Evolutionary conservation across 1,140 invertebrate species (phyloP).

Genomic region (Diabrotica undecimpunctata): DNA sequence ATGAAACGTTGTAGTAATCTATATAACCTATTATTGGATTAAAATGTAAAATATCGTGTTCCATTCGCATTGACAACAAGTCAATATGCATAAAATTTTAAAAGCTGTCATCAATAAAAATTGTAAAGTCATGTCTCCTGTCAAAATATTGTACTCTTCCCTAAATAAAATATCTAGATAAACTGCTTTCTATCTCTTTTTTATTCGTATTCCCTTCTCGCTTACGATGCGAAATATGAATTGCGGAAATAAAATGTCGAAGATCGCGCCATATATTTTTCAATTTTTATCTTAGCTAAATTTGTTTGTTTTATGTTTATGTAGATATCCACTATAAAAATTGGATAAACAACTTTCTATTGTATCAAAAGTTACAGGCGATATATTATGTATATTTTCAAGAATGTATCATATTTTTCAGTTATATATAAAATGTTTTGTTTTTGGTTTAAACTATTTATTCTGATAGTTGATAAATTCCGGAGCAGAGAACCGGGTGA

Average conservation of each 20-base stretch:
- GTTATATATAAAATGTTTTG: no score
- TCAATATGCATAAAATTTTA: neutral
- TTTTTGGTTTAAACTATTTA: no score
- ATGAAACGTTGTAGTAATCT: no score
- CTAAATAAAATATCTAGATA: neutral
- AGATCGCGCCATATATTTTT: neutral
- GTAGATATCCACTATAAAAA: neutral
- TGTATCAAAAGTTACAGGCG: neutral
- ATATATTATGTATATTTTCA: no score
- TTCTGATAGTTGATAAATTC: no score
- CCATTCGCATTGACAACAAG: neutral
- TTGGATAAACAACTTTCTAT: neutral
- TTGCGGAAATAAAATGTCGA: constrained; percentile 2
- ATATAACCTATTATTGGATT: no score
- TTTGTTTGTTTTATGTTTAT: neutral
- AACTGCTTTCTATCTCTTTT: neutral
- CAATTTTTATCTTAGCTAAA: neutral
- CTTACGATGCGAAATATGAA: constrained; percentile 1
- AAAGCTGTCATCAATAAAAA: constrained; percentile 1
- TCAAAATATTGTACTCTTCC: neutral
- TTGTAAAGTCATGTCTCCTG: neutral
- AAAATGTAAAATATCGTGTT: neutral
- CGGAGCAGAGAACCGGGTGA: no score
- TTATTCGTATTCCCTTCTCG: neutral
- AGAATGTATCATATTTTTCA: no score